Evolutionary conservation across 2,888 invertebrate genomes (phyloP), one percentile per base, ranked within the genome.

Genomic region (Phania funesta): DNA sequence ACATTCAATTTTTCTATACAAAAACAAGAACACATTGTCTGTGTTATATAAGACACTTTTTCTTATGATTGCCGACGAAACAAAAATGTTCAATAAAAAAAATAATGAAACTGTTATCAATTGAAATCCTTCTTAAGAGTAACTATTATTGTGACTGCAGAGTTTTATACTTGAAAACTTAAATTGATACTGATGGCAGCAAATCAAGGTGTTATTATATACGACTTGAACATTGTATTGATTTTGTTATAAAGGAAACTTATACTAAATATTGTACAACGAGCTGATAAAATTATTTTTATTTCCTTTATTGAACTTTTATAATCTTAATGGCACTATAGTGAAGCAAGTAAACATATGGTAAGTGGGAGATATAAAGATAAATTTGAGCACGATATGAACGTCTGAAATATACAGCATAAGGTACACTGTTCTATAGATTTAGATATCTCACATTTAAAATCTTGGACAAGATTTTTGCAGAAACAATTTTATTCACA

Each of bases 31-130:
- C 38, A 44, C 16, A 24, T 41, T 44, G 52, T 46, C 9, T 52
- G 41, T 32, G 16, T 32, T 54, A 65, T 50, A 46, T 22, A 44
- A 54, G 70, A 77, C 62, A 62, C 9, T 9, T 26, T 46, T 46
- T 56, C 38, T 6, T 41, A 44, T 52, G 48, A 68, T 52, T 68
- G 52, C 67, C 60, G 76, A 18, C 68, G 52, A 60, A 68, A 70
- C 60, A 41, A 68, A 65, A 67, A 54, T 70, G 26, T 68, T 52
- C 18, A 35, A 64, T 46, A 44, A 50, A 35, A 9, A 18, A n/a
- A 38, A 18, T 24, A 24, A 56, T 32, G 3, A 32, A 68, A 60
- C 56, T 44, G 35, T 46, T 38, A 64, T 70, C 68, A 52, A 54
- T 26, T 38, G 38, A 62, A 70, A 77, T 29, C 62, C 64, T 20